phyloP scores from a whole-genome alignment of 2,113 vertebrate species.

The Oncorhynchus clarkii region DNA sequence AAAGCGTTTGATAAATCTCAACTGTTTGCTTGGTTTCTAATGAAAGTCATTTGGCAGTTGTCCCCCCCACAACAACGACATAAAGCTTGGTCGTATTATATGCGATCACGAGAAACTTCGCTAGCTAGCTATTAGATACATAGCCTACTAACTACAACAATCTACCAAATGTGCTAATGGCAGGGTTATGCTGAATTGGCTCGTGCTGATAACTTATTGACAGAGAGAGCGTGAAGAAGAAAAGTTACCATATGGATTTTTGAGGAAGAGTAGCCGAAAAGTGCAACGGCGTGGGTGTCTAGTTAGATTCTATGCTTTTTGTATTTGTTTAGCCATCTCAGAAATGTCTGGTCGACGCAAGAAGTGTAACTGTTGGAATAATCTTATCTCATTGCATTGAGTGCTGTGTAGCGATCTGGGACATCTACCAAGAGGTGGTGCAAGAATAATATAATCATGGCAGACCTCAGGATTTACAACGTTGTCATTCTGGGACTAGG shows the following conservation, averaged over 20 bases:
- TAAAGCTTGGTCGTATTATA: neutral
- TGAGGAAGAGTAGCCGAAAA: neutral
- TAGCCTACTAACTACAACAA: too few relatives aligned
- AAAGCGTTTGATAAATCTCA: conserved; percentile 1
- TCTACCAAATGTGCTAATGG: too few relatives aligned
- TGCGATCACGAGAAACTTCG: neutral
- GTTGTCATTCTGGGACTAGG: conserved; percentile 75
- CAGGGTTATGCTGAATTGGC: too few relatives aligned
- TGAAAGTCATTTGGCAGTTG: neutral
- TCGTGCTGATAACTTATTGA: too few relatives aligned
- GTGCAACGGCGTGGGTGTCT: neutral
- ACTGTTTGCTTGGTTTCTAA: neutral
- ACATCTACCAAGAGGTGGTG: neutral
- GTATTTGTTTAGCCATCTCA: neutral
- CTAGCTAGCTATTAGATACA: too few relatives aligned
- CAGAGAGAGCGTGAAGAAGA: neutral
- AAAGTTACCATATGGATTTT: neutral
- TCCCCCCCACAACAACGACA: neutral
- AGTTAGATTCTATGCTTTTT: neutral
- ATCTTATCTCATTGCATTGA: neutral
- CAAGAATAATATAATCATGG: conserved; percentile 51
- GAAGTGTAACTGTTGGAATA: neutral
- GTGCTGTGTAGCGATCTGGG: neutral
- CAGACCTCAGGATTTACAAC: conserved; percentile 72
- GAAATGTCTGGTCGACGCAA: conserved; percentile 3